Percentiles rank a stretch among this genome's conserved stretches.
Conservation (phyloP, 2,797 vertebrate genomes). For the Acrossocheilus wenchowensis region DNA sequence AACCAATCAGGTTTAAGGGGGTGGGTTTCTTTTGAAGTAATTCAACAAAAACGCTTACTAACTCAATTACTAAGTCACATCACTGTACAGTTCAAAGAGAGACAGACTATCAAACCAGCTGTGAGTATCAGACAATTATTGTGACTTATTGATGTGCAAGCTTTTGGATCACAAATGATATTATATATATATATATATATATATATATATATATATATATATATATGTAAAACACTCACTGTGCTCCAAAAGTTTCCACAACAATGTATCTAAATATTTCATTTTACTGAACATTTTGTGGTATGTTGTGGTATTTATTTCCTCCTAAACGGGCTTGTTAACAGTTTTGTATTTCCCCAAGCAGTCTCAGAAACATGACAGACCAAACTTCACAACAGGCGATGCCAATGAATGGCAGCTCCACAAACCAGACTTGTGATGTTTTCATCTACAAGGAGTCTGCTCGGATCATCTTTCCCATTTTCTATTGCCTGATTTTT, state of each 20-base stretch:
- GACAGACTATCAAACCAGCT: conserved; percentile 19
- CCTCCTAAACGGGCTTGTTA: not conserved
- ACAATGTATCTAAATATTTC: not conserved
- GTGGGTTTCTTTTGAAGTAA: conserved; percentile 21
- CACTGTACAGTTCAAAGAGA: conserved; percentile 19
- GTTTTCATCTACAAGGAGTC: conserved; percentile 73
- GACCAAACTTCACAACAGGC: not conserved
- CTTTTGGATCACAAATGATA: not conserved
- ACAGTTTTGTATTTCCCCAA: not conserved
- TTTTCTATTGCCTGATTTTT: conserved; percentile 81
- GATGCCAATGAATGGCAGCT: conserved; percentile 27
- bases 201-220: no score
- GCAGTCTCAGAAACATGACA: conserved; percentile 18
- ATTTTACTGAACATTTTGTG: not conserved
- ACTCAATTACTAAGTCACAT: not conserved
- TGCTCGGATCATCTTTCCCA: conserved; percentile 75
- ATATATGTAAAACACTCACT: not conserved
- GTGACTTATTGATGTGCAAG: not conserved
- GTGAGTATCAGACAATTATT: conserved; percentile 39
- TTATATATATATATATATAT: no score
- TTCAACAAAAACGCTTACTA: conserved; percentile 9
- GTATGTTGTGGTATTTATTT: not conserved
- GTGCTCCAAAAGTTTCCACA: not conserved
- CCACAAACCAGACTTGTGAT: conserved; percentile 74
- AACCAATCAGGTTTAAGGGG: conserved; percentile 41